A percentile compares a stretch with the other conserved stretches of the same genome.
These are phyloP conservation scores for Micronycteris hirsuta DNA, from an alignment of 2,113 vertebrate genomes.

Conservation along the genomic window DNA sequence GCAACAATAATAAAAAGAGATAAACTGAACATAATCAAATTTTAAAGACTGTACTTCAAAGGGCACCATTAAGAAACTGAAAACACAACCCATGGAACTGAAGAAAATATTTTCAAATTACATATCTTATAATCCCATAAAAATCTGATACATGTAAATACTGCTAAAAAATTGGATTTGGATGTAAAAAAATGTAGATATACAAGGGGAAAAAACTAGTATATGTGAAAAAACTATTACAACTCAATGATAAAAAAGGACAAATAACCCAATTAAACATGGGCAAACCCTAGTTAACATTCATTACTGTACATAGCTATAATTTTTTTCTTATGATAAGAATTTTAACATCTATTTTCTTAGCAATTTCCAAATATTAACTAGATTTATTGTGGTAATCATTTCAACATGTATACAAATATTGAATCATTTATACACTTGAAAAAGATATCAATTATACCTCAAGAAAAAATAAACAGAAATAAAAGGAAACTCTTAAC, in stretches of 20 bases:
- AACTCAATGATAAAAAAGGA: not conserved
- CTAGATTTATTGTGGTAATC: not conserved
- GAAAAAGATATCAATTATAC: not conserved
- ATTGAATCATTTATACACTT: not conserved
- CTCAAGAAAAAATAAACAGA: not conserved
- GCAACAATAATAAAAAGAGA: not conserved
- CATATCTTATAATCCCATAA: not conserved
- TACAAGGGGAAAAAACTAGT: not conserved
- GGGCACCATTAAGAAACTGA: not conserved
- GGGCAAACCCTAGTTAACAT: not conserved
- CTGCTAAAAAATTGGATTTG: not conserved
- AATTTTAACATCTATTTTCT: not conserved
- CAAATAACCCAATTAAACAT: not conserved
- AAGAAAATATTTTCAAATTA: not conserved
- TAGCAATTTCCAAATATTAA: not conserved
- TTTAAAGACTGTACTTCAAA: not conserved
- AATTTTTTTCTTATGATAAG: not conserved
- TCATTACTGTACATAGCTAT: not conserved
- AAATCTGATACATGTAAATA: not conserved
- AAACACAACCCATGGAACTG: not conserved
- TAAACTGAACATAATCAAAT: not conserved
- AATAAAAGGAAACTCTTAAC: not conserved
- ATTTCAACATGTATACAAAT: not conserved
- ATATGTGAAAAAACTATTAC: not conserved
- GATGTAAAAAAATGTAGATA: not conserved